Evolutionary conservation across 35 echinoderm and acorn worm genomes (phyloP), one percentile per base, ranked within the genome.

Genomic region (Lytechinus pictus): DNA sequence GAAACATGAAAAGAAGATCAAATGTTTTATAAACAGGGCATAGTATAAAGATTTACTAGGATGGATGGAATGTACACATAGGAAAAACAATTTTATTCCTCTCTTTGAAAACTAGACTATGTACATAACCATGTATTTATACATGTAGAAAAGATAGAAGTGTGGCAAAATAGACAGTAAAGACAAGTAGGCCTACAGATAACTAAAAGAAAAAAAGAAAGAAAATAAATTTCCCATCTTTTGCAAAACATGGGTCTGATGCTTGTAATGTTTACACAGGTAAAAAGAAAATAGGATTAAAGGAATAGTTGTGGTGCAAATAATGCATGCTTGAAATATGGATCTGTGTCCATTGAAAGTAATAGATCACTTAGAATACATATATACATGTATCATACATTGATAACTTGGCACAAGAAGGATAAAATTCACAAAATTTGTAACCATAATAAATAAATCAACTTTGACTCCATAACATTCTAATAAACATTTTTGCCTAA

Each of bases 391-490:
- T n/a, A 72, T 72, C 13, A 24, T 72, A 72, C 19, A 71, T 21
- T 71, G 24, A 71, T 71, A 79, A 79, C 66, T 79, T 79, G 66
- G 66, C 66, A 79, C 66, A 79, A 79, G 66, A 14, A n/a, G 66
- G 14, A 79, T 24, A 79, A 79, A 79, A n/a, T 79, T 79, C 66
- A 79, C 66, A 79, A 79, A 24, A 79, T 79, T 79, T 14, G 66
- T 79, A 79, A 79, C 66, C 66, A 79, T 79, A 79, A 79, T 79
- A 79, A 79, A 79, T 79, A 79, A 79, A 79, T 79, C 66, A 79
- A 79, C 21, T n/a, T 24, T 79, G 66, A 79, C 66, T 79, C 66
- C 66, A 79, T 79, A 79, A 24, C 66, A 79, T 79, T 79, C 66
- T 79, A 79, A 79, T 79, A 79, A 79, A 79, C 66, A 16, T 24